A percentile compares a stretch with the other conserved stretches of the same genome.
phyloP scores from a whole-genome alignment of 2,797 vertebrate species.

The Lacerta bilineata region DNA sequence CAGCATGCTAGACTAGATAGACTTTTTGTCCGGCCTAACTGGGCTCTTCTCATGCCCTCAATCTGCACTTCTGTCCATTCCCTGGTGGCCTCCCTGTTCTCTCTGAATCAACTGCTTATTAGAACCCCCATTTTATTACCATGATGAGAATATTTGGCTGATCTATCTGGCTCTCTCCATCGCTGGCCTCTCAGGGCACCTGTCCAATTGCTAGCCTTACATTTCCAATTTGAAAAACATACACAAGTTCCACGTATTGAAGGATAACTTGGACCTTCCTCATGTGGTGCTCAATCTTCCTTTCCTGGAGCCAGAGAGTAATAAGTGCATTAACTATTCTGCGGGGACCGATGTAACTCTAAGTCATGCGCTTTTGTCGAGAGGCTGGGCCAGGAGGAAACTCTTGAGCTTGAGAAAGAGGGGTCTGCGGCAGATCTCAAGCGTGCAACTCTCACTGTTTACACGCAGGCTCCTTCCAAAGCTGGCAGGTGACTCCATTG shows the following conservation, averaged over 20 bases:
- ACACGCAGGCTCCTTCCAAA: not conserved
- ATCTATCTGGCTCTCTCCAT: constrained; percentile 1
- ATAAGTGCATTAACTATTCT: constrained; percentile 10
- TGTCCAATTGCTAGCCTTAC: constrained; percentile 24
- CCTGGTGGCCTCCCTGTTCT: not conserved
- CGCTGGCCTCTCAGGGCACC: constrained; percentile 4
- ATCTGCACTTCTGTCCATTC: not conserved
- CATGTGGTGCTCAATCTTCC: not conserved
- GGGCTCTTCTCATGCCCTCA: no score
- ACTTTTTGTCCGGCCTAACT: no score
- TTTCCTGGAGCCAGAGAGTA: not conserved
- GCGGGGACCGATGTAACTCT: not conserved
- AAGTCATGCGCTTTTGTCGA: not conserved
- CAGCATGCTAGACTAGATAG: no score
- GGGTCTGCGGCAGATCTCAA: not conserved
- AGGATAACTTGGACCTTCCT: constrained; percentile 31
- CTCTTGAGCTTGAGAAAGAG: not conserved
- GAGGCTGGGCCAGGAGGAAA: not conserved
- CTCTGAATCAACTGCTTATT: not conserved
- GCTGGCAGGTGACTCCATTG: not conserved
- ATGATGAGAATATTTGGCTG: not conserved
- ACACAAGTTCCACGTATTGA: not conserved
- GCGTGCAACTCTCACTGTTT: not conserved
- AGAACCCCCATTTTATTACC: not conserved
- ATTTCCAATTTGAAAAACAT: constrained; percentile 6